phyloP scores from a whole-genome alignment of 2,797 vertebrate genomes.

The Semaprochilodus insignis region DNA sequence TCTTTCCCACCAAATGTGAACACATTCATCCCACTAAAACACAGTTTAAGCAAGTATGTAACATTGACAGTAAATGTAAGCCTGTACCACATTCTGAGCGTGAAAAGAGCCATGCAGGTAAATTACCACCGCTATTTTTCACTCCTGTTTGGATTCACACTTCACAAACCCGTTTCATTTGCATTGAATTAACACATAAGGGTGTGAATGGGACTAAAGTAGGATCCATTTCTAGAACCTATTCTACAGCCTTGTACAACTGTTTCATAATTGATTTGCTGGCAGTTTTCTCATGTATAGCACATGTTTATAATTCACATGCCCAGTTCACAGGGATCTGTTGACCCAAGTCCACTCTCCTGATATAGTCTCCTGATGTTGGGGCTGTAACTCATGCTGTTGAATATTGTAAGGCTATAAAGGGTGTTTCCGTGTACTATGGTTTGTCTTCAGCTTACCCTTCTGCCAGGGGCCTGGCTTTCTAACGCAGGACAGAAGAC shows the following conservation, averaged over 20 bases:
- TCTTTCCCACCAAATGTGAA: too few relatives aligned
- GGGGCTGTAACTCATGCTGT: not conserved
- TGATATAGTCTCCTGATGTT: not conserved
- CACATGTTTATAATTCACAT: conserved; percentile 1
- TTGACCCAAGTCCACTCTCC: not conserved
- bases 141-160: too few relatives aligned
- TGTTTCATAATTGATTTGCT: conserved; percentile 28
- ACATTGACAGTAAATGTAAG: too few relatives aligned
- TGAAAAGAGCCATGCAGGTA: too few relatives aligned
- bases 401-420: not conserved
- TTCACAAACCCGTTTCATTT: too few relatives aligned
- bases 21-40: too few relatives aligned
- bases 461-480: not conserved
- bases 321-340: not conserved
- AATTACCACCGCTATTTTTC: too few relatives aligned
- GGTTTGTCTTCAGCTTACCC: conserved; percentile 6
- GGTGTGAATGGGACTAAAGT: not conserved
- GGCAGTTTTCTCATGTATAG: not conserved
- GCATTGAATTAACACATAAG: too few relatives aligned
- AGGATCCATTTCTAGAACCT: not conserved
- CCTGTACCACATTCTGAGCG: too few relatives aligned
- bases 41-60: too few relatives aligned
- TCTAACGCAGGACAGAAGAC: conserved; percentile 1
- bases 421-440: conserved; percentile 25
- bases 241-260: not conserved